Percentiles rank a stretch among this genome's conserved stretches.
Evolutionary conservation across 2,113 vertebrate genomes (phyloP).

Genomic region (Rhinopomastus cyanomelas): DNA sequence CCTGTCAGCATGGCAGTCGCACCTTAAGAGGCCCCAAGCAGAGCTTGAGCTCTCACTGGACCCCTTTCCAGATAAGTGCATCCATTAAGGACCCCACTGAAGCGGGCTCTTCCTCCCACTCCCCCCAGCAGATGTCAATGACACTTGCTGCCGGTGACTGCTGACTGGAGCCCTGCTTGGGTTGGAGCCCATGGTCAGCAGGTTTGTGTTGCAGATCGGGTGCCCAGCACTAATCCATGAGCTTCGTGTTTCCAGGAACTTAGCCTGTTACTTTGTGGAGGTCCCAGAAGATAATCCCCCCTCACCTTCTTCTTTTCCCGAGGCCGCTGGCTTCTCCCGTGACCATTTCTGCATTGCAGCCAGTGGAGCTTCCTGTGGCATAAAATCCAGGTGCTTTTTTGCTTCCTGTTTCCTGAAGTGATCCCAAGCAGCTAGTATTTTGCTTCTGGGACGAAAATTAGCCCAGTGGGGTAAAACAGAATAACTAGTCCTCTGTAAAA

Average conservation of each 20-base stretch:
- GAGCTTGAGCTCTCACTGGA: not conserved
- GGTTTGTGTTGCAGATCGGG: not conserved
- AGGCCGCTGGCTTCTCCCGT: not conserved
- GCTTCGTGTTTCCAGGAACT: not conserved
- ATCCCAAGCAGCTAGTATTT: not conserved
- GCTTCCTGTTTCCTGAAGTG: not conserved
- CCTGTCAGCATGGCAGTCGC: not conserved
- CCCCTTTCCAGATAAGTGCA: not conserved
- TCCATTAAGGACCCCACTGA: not conserved
- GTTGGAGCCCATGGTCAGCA: not conserved
- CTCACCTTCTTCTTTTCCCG: not conserved
- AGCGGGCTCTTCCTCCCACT: not conserved
- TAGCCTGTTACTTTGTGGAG: not conserved
- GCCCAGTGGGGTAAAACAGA: slow-evolving; percentile 8
- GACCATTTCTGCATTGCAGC: not conserved
- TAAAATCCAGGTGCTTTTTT: not conserved
- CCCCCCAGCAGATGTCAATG: not conserved
- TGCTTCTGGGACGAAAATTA: slow-evolving; percentile 25
- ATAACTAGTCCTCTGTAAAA: slow-evolving; percentile 6
- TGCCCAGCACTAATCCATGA: not conserved
- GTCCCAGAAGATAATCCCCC: not conserved
- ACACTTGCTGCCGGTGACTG: not conserved
- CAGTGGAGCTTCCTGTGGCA: not conserved
- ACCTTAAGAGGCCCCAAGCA: not conserved
- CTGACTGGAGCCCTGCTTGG: not conserved